phyloP scores from a whole-genome alignment of 2,888 invertebrate genomes.

The Trichopria drosophilae region DNA sequence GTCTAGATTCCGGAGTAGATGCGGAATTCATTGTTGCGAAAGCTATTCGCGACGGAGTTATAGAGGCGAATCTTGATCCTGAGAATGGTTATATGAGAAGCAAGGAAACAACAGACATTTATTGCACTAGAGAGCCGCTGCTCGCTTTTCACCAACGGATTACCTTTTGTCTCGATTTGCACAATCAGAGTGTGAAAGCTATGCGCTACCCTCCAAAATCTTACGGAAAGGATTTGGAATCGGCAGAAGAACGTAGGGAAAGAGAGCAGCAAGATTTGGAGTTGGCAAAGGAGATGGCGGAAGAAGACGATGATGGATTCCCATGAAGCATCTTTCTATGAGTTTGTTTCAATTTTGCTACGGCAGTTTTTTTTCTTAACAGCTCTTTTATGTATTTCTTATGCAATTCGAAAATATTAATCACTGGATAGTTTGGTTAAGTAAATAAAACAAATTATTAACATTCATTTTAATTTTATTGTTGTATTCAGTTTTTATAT shows the following conservation, averaged over 20 bases:
- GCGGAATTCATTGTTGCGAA: conserved; percentile 99
- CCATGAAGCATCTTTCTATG: conserved; percentile 52
- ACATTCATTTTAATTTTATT: too few species aligned
- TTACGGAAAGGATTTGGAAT: conserved; percentile 96
- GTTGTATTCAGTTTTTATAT: too few species aligned
- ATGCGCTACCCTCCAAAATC: conserved; percentile 99
- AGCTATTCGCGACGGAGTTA: conserved; percentile 96
- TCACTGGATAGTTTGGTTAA: too few species aligned
- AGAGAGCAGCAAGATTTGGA: conserved; percentile 97
- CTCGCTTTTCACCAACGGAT: conserved; percentile 96
- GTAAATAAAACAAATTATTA: too few species aligned
- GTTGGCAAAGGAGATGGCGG: conserved; percentile 99
- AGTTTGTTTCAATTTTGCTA: conserved; percentile 16
- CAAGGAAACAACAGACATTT: conserved; percentile 95
- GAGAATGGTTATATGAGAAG: conserved; percentile 96
- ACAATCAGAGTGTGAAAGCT: conserved; percentile 98
- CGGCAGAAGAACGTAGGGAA: conserved; percentile 93
- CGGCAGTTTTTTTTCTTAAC: too few species aligned
- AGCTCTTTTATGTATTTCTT: too few species aligned
- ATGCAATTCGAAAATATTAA: too few species aligned
- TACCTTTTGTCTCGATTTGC: conserved; percentile 94
- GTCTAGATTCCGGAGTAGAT: conserved; percentile 93
- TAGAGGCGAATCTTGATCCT: conserved; percentile 95
- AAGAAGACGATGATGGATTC: conserved; percentile 95
- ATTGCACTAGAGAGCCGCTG: conserved; percentile 94